phyloP scores from a whole-genome alignment of 2,113 vertebrate species.

The Pyxicephalus adspersus region DNA sequence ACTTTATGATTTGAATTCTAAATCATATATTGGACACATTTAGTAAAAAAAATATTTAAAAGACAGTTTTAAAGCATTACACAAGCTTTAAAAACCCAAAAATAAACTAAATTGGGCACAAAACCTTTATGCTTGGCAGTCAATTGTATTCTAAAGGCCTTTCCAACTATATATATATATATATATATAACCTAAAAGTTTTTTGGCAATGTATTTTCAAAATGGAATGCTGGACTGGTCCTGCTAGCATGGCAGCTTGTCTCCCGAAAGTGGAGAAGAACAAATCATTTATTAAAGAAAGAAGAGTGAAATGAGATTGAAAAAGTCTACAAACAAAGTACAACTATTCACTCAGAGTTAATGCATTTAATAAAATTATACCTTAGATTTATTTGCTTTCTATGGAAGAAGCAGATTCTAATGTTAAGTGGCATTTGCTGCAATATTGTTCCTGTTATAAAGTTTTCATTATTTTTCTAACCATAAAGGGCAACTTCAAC shows the following conservation, averaged over 20 bases:
- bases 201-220: slow-evolving; percentile 29
- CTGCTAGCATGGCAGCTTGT: background rate
- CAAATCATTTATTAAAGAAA: slow-evolving; percentile 31
- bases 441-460: background rate
- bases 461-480: background rate
- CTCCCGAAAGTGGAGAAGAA: slow-evolving; percentile 9
- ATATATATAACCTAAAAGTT: background rate
- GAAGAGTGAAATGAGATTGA: background rate
- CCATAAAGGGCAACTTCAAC: background rate
- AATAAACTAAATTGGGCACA: too few species aligned
- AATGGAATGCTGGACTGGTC: background rate
- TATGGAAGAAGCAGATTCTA: background rate
- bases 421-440: background rate
- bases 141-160: too few species aligned
- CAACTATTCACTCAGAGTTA: background rate
- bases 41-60: too few species aligned
- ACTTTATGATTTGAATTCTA: too few species aligned
- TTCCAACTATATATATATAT: too few species aligned
- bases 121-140: too few species aligned
- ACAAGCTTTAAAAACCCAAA: too few species aligned
- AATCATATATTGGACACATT: too few species aligned
- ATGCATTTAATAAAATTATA: background rate
- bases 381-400: background rate
- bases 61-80: too few species aligned
- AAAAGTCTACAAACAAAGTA: slow-evolving; percentile 8